A percentile compares a stretch with the other conserved stretches of the same genome.
Evolutionary conservation across 92 coral and sea anemone genomes (phyloP).

Genomic region (Porites lobata): DNA sequence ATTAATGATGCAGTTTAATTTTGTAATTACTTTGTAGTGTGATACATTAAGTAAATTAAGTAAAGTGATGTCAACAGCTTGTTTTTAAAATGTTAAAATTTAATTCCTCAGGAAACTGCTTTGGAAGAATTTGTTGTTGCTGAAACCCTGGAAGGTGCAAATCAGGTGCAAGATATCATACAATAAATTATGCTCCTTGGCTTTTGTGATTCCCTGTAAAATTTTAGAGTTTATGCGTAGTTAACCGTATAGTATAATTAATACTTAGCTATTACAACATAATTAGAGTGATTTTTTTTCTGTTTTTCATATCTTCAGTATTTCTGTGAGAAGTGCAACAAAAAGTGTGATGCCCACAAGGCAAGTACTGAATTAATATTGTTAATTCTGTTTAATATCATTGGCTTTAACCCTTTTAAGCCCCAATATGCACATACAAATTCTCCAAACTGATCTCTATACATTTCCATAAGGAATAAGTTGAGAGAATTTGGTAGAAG

Average conservation of each 20-base stretch:
- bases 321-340: constrained; percentile 95
- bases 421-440: too few species aligned
- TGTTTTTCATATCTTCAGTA: constrained; percentile 68
- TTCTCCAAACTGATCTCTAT: too few species aligned
- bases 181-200: too few species aligned
- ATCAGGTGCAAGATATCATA: constrained; percentile 74
- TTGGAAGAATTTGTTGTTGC: constrained; percentile 85
- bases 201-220: too few species aligned
- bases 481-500: too few species aligned
- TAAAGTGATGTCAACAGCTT: too few species aligned
- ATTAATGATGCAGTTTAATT: too few species aligned
- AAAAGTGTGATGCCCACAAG: constrained; percentile 98
- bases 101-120: constrained; percentile 6
- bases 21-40: too few species aligned
- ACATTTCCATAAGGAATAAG: too few species aligned
- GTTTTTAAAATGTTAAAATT: not conserved
- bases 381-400: not conserved
- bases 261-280: not conserved
- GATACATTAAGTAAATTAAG: too few species aligned
- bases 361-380: constrained; percentile 34
- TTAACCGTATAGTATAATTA: not conserved
- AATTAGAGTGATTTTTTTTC: not conserved
- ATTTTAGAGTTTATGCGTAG: too few species aligned
- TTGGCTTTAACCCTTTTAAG: not conserved
- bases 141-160: constrained; percentile 86